Base-by-base conservation (phyloP, 1,140 invertebrate species). In the Eupristina koningsbergeri region DNA sequence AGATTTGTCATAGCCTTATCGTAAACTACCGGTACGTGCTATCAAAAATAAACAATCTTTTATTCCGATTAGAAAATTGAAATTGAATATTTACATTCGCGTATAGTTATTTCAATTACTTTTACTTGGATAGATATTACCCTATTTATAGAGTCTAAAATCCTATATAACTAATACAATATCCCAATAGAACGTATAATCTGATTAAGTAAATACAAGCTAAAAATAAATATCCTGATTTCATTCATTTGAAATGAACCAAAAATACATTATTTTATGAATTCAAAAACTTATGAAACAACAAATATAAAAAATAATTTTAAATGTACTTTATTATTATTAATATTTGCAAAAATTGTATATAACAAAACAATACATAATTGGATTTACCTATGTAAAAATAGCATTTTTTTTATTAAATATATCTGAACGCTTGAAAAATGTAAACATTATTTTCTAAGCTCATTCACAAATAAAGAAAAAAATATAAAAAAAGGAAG, bases 31-130 rank as follows among this genome's bases (percentile, higher is more conserved):
- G 73, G 36, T 3, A 0, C 17, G 6, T 45, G 3, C 45, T 75
- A 75, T 71, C 67, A 71, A 71, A 71, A 41, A 41, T 41, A 71
- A 71, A 71, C 36, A 71, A 1, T 41, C 67, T n/a, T 71, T 71
- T 71, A 71, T 71, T 26, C 26, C 67, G 67, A n/a, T n/a, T 36
- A 26, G 19, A 41, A 41, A 36, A 71, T 41, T 41, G 36, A 22
- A 39, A 71, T 71, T 41, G 41, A 71, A 41, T 71, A 71, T 71
- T 71, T 39, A 71, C 67, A 41, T n/a, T 6, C 36, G 17, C 39
- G 67, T 36, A n/a, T 41, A 26, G 64, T n/a, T 41, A 9, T 71
- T 71, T 36, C 67, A 31, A 41, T 71, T n/a, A 36, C 19, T 41
- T 71, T 67, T 58, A 58, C 64, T 0, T 0, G 6, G 3, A 6